Conservation (phyloP, 2,888 invertebrate species). For the Nymphalis urticae region DNA sequence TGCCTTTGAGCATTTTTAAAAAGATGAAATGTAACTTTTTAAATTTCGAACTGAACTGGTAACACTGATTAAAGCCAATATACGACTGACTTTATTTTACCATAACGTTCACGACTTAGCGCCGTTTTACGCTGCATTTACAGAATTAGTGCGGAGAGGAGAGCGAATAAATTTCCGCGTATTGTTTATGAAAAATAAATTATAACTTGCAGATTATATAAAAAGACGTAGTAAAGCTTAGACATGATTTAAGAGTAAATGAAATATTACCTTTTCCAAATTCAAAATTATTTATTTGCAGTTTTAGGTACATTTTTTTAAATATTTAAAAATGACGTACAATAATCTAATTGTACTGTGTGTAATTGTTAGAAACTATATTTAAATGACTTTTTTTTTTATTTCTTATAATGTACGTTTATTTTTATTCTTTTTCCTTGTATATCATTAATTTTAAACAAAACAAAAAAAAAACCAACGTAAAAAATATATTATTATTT, state of each 20-base stretch:
- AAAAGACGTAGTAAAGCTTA: slow-evolving; percentile 34
- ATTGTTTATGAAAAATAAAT: slow-evolving; percentile 56
- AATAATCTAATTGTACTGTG: no score
- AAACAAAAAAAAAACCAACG: no score
- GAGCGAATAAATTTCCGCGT: slow-evolving; percentile 59
- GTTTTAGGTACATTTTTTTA: no score
- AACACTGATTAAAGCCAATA: slow-evolving; percentile 12
- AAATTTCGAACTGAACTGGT: slow-evolving; percentile 2
- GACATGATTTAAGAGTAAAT: slow-evolving; percentile 15
- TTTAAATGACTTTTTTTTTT: no score
- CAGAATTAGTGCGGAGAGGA: slow-evolving; percentile 59
- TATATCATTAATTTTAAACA: no score
- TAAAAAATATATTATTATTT: no score
- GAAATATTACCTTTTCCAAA: no score
- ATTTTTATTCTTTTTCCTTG: no score
- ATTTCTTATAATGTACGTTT: no score
- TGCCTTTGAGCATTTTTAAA: slow-evolving; percentile 36
- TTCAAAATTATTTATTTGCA: no score
- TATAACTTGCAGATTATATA: slow-evolving; percentile 27
- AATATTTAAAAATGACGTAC: no score
- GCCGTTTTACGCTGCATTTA: slow-evolving; percentile 54
- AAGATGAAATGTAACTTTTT: not conserved
- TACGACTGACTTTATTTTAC: slow-evolving; percentile 16
- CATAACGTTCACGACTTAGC: slow-evolving; percentile 52
- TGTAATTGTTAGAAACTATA: no score